Base-by-base conservation (phyloP, 2,797 vertebrate genomes). In the Hydrocynus forskahlii region DNA sequence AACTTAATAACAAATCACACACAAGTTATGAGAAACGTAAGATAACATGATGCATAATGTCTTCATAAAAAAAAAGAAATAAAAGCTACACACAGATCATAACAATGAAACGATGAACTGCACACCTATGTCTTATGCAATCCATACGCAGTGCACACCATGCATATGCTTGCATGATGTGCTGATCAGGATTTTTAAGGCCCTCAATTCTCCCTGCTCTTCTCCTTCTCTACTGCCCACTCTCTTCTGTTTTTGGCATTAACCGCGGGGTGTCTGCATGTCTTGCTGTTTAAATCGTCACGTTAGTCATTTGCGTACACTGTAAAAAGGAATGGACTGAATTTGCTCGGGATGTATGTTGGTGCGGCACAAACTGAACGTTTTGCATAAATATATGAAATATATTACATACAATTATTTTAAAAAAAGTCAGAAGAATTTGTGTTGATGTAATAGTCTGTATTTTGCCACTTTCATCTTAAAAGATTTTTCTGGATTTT, bases 101-200 rank as follows among this genome's bases (percentile, higher is more conserved):
- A 45, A 79, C 57, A 12, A 74, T 76, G 79, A 90, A 75, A 78
- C 72, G 83, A 50, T 84, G 81, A 88, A 84, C 82, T 40, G 4
- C 76, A 89, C 88, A 88, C 85, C 54, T 75, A 82, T 45, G 45
- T 62, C 89, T 87, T 84, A 64, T 78, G 80, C 74, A 86, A 85
- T 68, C 81, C 66, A 89, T 89, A 88, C 84, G 88, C 69, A 88
- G 85, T 79, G 79, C 79, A 71, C 82, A 88, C 90, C 83, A 83
- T 84, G 84, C 88, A 85, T 86, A 80, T 83, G 86, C 83, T 86
- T 78, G 81, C 87, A 84, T 70, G 82, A 81, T 81, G 77, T 77
- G 86, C 80, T 63, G 81, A 13, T 81, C 79, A 63, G 54, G 43
- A 74, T 80, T 83, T 29, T 70, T 82, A 85, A 86, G 85, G 83